Evolutionary conservation across 2,113 vertebrate species (phyloP).

Genomic region (Prunella fulvescens): DNA sequence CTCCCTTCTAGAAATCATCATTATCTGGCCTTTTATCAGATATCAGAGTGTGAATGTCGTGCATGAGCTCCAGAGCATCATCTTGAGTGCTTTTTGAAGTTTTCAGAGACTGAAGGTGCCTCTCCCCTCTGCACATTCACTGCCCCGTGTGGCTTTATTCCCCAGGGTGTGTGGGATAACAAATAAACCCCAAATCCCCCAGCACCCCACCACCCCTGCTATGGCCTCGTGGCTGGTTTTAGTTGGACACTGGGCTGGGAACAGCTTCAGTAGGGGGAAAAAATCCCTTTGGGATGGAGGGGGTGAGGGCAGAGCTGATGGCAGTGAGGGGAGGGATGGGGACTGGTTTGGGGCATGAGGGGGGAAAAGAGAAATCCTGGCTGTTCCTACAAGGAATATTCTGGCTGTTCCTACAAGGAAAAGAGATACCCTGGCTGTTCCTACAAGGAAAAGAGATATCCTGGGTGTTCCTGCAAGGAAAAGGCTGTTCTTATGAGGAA

Average conservation of each 20-base stretch:
- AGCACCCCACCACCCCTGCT: neutral
- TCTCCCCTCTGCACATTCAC: neutral
- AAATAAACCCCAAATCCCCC: neutral
- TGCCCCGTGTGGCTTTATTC: neutral
- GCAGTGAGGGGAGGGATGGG: neutral
- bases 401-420: neutral
- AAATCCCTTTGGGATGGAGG: neutral
- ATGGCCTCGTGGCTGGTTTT: neutral
- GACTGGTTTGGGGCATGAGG: neutral
- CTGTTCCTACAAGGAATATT: neutral
- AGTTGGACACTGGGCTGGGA: neutral
- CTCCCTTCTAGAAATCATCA: neutral
- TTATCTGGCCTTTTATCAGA: neutral
- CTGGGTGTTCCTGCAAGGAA: neutral
- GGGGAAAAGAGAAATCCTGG: neutral
- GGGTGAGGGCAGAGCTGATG: neutral
- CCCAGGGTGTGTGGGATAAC: neutral
- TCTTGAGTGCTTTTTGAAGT: neutral
- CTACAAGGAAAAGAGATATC: no score
- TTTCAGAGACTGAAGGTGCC: neutral
- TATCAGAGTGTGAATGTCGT: accelerated
- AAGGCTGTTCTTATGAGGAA: no score
- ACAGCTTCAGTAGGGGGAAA: neutral
- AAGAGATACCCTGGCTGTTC: neutral
- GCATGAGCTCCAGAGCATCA: neutral